Evolutionary conservation across 2,113 vertebrate species (phyloP).

Genomic region (Galeopterus variegatus): DNA sequence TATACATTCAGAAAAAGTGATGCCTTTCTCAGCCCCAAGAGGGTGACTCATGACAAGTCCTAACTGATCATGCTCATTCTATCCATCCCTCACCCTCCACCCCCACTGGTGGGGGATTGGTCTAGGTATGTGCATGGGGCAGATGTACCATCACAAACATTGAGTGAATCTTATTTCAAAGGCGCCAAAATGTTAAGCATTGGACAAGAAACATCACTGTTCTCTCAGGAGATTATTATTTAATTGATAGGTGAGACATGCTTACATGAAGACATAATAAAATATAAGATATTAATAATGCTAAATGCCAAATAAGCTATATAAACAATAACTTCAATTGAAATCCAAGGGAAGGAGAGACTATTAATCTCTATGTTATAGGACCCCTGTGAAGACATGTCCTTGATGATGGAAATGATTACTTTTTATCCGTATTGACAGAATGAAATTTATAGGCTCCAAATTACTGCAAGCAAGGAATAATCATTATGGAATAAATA

Average conservation of each 20-base stretch:
- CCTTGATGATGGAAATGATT: constrained; percentile 56
- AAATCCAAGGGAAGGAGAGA: constrained; percentile 10
- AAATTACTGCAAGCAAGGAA: constrained; percentile 9
- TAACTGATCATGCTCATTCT: neutral
- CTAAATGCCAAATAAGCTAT: constrained; percentile 52
- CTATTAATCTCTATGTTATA: constrained; percentile 15
- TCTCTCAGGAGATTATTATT: neutral
- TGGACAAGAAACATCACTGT: neutral
- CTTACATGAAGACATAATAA: neutral
- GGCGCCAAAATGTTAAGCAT: neutral
- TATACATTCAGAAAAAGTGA: neutral
- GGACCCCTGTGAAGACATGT: neutral
- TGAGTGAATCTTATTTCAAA: constrained; percentile 16
- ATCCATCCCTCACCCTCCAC: rapidly evolving
- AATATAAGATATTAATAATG: constrained; percentile 33
- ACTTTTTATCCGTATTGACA: constrained; percentile 52
- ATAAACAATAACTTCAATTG: neutral
- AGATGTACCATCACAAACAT: neutral
- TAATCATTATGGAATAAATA: constrained; percentile 47
- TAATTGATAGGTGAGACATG: neutral
- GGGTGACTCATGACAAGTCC: neutral
- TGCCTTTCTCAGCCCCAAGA: neutral
- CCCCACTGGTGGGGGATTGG: neutral
- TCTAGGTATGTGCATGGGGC: neutral
- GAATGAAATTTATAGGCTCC: constrained; percentile 43